Conservation (phyloP, 2,888 invertebrate genomes). For the Oxyscelio sp. region DNA sequence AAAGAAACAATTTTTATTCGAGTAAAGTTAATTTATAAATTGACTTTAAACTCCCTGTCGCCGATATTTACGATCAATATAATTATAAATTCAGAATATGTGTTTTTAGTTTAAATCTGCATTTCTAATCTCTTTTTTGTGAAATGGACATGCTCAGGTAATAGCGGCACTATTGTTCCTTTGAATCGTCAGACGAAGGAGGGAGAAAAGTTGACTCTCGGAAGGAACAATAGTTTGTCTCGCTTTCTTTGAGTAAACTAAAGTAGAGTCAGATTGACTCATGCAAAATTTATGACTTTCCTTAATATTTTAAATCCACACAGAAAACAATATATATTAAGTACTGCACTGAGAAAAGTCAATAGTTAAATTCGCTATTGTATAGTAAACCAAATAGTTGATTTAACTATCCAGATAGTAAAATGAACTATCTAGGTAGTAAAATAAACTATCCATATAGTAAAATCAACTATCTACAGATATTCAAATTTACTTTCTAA, state of each 20-base stretch:
- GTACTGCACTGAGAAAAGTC: no score
- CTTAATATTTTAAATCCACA: constrained; percentile 4
- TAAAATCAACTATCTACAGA: no score
- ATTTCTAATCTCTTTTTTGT: constrained; percentile 39
- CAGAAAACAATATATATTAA: not conserved
- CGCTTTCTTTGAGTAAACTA: constrained; percentile 37
- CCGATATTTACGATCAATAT: not conserved
- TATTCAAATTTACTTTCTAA: no score
- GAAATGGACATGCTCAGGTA: constrained; percentile 44
- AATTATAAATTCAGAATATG: constrained; percentile 23
- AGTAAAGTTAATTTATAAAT: constrained; percentile 16
- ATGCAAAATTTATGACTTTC: constrained; percentile 2
- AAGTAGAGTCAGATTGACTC: constrained; percentile 29
- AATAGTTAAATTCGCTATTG: no score
- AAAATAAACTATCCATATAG: no score
- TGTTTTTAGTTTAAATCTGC: constrained; percentile 51
- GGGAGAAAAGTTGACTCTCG: constrained; percentile 59
- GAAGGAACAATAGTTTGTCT: constrained; percentile 53
- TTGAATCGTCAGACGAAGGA: constrained; percentile 45
- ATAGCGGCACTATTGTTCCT: constrained; percentile 52
- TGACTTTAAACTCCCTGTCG: constrained; percentile 16
- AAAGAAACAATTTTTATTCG: not conserved
- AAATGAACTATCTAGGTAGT: no score
- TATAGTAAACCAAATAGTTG: no score
- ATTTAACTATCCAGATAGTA: no score